phyloP scores from a whole-genome alignment of 2,888 invertebrate genomes.

The Trachelus tabidus region DNA sequence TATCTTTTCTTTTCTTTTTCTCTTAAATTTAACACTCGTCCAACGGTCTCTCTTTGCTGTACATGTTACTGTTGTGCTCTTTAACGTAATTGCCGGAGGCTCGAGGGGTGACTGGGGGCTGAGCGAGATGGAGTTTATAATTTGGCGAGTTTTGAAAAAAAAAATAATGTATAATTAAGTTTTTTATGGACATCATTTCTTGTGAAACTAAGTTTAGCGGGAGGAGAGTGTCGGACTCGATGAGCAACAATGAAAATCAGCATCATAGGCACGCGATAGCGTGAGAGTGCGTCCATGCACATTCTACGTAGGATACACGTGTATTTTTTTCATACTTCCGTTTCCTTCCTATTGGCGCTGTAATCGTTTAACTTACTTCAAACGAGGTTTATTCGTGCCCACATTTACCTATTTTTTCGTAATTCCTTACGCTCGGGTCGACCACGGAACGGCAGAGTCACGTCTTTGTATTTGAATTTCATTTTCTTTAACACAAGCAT shows the following conservation, averaged over 20 bases:
- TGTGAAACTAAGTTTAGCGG: constrained; percentile 14
- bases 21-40: background rate
- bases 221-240: background rate
- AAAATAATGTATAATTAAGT: too few species aligned
- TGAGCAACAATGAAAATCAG: too few species aligned
- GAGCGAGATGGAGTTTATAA: too few species aligned
- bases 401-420: constrained; percentile 9
- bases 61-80: too few species aligned
- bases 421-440: constrained; percentile 6
- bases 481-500: constrained; percentile 20
- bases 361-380: constrained; percentile 4
- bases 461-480: constrained; percentile 23
- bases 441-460: background rate
- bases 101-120: too few species aligned
- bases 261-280: too few species aligned
- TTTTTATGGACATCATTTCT: too few species aligned
- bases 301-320: too few species aligned
- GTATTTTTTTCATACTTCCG: background rate
- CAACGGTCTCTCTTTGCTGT: too few species aligned
- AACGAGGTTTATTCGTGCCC: background rate
- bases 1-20: constrained; percentile 4
- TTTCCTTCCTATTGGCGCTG: background rate
- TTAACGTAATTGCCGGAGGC: too few species aligned
- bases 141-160: too few species aligned
- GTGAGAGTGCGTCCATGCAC: too few species aligned